Evolutionary conservation across 2,113 vertebrate species (phyloP).

Genomic region (Orthonyx spaldingii): DNA sequence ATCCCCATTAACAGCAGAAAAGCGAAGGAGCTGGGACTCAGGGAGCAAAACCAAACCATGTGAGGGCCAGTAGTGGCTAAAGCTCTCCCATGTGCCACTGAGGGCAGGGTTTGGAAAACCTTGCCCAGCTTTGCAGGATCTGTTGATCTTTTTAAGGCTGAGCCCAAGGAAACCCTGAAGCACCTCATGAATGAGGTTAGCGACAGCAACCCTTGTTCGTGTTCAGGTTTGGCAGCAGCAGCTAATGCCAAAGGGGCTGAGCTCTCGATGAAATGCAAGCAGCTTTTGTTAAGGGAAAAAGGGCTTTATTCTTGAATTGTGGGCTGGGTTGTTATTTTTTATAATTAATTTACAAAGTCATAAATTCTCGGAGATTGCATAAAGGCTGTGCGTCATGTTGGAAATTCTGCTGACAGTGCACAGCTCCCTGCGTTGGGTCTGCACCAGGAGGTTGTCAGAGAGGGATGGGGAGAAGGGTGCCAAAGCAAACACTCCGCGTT

Average conservation of each 20-base stretch:
- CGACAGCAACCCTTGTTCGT: neutral
- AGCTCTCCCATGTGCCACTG: neutral
- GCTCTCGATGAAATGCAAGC: neutral
- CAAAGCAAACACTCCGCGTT: constrained; percentile 48
- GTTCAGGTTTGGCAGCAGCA: neutral
- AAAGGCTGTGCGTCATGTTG: constrained; percentile 2
- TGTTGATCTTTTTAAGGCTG: neutral
- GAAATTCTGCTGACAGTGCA: constrained; percentile 40
- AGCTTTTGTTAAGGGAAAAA: neutral
- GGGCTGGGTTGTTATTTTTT: constrained; percentile 16
- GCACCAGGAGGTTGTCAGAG: neutral
- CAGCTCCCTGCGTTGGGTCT: neutral
- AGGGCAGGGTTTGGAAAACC: neutral
- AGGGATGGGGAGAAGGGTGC: neutral
- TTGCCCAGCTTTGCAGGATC: neutral
- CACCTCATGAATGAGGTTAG: neutral
- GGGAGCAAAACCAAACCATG: neutral
- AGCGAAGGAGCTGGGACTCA: neutral
- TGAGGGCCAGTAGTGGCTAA: neutral
- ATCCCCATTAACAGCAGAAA: neutral
- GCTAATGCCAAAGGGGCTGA: neutral
- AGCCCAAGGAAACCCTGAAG: neutral
- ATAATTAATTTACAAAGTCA: constrained; percentile 7
- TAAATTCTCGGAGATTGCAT: constrained; percentile 20
- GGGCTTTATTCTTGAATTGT: constrained; percentile 14